Evolutionary conservation across 2,113 vertebrate species (phyloP), one percentile per base, ranked within the genome.

Genomic region (Oncorhynchus clarkii): DNA sequence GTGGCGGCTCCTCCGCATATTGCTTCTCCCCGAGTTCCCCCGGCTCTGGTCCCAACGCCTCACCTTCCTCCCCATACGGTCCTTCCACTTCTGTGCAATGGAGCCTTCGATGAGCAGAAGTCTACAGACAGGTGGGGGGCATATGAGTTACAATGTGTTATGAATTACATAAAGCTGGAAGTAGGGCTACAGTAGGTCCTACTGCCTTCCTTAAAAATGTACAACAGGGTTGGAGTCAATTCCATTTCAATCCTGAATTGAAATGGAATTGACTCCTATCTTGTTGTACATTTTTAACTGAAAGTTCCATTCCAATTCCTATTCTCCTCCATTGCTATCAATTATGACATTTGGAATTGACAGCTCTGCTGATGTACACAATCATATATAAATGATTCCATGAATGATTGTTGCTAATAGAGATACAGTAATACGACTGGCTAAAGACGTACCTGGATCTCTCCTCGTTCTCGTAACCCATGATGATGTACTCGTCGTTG

Each of bases 381-480:
- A 14, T 54, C 5, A 54, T 12, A 45, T 45, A 45, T 62, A 13
- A 24, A 22, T 16, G 2, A 62, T 3, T 22, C n/a, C 59, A 62
- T 62, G 1, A 62, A 24, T 2, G 18, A 62, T 62, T 22, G 16
- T 22, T n/a, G n/a, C 18, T 24, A 22, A 62, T 0, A 24, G 2
- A 45, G 39, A 62, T n/a, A 22, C 11, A 34, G 67, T 85, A 29
- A 31, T 22, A 11, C n/a, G n/a, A 20, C 18, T 62, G 9, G 39
- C 39, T 45, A 45, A 45, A 45, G 39, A 45, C 39, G 39, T 81
- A 99, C 98, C 97, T 96, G 87, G 98, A 97, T 7, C 93, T 95
- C 74, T 98, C 96, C 77, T 98, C 95, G 0, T 97, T 96, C 89
- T 99, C 98, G 0, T 99, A 99, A 78, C 98, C 98, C 97, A 99